Conservation (phyloP, 2,888 invertebrate species). For the Latheticus oryzae region DNA sequence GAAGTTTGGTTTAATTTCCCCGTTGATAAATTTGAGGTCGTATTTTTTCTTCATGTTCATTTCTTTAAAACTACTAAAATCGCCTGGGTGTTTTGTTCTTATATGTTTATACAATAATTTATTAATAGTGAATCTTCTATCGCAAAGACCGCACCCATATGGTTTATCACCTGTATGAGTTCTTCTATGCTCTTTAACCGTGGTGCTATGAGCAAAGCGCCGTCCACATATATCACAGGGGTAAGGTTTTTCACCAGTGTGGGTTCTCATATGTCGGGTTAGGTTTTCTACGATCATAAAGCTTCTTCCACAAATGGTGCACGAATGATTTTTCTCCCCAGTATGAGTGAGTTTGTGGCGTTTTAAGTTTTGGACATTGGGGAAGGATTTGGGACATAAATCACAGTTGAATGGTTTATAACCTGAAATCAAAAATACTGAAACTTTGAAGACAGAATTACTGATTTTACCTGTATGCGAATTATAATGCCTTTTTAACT, state of each 20-base stretch:
- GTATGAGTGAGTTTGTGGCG: constrained; percentile 60
- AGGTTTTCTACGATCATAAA: constrained; percentile 59
- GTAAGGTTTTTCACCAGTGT: constrained; percentile 61
- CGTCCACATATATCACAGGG: constrained; percentile 58
- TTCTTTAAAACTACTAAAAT: constrained; percentile 54
- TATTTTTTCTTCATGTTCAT: constrained; percentile 41
- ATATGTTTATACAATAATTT: constrained; percentile 59
- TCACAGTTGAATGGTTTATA: constrained; percentile 57
- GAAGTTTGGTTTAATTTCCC: constrained; percentile 1
- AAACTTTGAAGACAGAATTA: no score
- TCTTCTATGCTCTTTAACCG: constrained; percentile 59
- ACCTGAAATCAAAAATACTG: no score
- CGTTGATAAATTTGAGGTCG: constrained; percentile 2
- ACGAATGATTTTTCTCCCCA: constrained; percentile 58
- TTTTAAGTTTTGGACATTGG: constrained; percentile 57
- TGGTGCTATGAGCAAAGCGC: constrained; percentile 61
- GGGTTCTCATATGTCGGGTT: constrained; percentile 58
- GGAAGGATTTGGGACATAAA: constrained; percentile 57
- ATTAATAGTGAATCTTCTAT: constrained; percentile 55
- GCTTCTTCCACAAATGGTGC: constrained; percentile 55
- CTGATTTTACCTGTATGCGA: constrained; percentile 60
- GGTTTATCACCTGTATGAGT: constrained; percentile 61
- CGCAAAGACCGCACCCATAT: constrained; percentile 56
- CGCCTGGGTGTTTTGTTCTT: constrained; percentile 56
- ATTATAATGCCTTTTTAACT: constrained; percentile 58